These are phyloP conservation scores for Epiblema foenella DNA, from an alignment of 2,888 invertebrate genomes.

Conservation along the genomic window DNA sequence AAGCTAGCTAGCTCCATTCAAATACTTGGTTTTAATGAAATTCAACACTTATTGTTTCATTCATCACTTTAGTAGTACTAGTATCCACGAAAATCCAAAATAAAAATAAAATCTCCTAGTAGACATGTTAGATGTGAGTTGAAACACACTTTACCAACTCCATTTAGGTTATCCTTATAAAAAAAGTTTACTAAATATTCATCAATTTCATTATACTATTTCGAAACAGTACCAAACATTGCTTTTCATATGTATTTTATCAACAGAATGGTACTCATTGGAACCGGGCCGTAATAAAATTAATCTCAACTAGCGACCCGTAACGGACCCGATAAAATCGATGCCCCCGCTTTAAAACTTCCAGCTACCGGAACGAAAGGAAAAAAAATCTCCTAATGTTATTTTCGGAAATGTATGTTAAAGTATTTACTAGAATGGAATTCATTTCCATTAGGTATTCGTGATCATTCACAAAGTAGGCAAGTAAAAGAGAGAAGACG, in stretches of 20 bases:
- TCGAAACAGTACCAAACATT: slow-evolving; percentile 1
- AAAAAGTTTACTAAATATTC: too few species aligned
- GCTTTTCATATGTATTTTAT: slow-evolving; percentile 1
- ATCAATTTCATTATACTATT: neutral
- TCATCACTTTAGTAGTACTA: too few species aligned
- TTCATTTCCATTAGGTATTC: neutral
- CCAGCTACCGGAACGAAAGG: slow-evolving; percentile 6
- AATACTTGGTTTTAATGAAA: neutral
- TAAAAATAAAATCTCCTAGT: too few species aligned
- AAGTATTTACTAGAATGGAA: neutral
- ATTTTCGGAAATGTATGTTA: slow-evolving; percentile 8
- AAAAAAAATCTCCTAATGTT: slow-evolving; percentile 11
- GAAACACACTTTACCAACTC: too few species aligned
- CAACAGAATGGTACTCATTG: slow-evolving; percentile 18
- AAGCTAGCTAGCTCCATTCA: neutral
- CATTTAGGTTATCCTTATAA: too few species aligned
- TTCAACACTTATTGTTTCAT: too few species aligned
- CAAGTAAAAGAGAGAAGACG: too few species aligned
- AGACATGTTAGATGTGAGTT: too few species aligned
- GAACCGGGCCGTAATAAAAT: slow-evolving; percentile 32
- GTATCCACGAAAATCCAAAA: too few species aligned
- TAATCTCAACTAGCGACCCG: slow-evolving; percentile 27
- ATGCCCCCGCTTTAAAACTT: slow-evolving; percentile 24
- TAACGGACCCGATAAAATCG: slow-evolving; percentile 17
- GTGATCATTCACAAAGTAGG: neutral